Percentiles rank a stretch among this genome's conserved stretches.
Conservation (phyloP, 1,140 invertebrate species). For the Drosophila carrolli region DNA sequence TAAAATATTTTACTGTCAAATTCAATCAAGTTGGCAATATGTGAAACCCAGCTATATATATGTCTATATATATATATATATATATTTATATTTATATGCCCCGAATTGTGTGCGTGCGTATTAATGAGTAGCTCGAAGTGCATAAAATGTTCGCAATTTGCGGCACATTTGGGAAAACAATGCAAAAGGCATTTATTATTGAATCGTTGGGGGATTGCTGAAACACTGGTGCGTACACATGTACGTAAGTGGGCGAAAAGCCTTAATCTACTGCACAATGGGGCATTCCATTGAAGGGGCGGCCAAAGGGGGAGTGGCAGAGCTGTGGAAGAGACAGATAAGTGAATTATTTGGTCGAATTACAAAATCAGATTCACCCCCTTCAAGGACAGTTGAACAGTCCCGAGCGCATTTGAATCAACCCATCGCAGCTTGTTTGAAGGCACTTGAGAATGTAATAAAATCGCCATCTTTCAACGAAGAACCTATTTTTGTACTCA, state of each 20-base stretch:
- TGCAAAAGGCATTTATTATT: conserved; percentile 51
- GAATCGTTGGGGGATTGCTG: conserved; percentile 41
- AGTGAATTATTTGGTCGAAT: conserved; percentile 26
- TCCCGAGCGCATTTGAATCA: neutral
- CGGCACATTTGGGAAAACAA: conserved; percentile 42
- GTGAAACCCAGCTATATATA: neutral
- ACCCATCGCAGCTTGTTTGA: neutral
- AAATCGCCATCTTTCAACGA: neutral
- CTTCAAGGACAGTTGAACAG: neutral
- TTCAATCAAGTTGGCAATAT: conserved; percentile 57
- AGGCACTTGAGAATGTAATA: neutral
- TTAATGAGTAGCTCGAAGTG: conserved; percentile 51
- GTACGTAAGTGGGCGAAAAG: neutral
- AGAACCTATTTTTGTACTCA: too few relatives aligned
- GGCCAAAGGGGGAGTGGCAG: neutral
- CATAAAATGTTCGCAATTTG: conserved; percentile 58
- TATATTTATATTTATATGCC: neutral
- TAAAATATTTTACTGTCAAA: conserved; percentile 64
- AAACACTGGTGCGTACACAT: neutral
- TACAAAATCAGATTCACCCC: conserved; percentile 15
- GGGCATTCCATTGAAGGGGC: neutral
- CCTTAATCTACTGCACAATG: conserved; percentile 28
- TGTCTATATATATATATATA: neutral
- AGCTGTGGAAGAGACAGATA: conserved; percentile 20
- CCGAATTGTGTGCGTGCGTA: conserved; percentile 15